Evolutionary conservation across 2,888 invertebrate species (phyloP).

Genomic region (Petrolisthes cinctipes): DNA sequence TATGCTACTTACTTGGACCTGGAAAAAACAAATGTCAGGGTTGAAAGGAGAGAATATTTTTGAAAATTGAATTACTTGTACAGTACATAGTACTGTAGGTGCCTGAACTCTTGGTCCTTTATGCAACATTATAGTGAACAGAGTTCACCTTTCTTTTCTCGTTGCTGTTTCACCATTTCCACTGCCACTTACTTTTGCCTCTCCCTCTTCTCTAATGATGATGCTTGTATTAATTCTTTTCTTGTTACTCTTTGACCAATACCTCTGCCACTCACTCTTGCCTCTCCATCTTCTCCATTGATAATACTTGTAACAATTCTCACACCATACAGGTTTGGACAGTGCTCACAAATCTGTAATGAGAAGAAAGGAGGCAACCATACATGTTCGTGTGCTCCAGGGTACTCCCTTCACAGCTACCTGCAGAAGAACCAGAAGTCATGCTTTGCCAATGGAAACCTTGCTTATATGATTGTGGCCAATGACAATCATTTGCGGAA

Average conservation of each 20-base stretch:
- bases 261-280: no score
- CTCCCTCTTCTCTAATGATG: background rate
- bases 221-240: background rate
- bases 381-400: slow-evolving; percentile 77
- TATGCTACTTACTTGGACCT: no score
- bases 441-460: slow-evolving; percentile 70
- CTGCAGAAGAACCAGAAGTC: slow-evolving; percentile 61
- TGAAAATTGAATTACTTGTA: no score
- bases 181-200: background rate
- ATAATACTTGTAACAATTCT: background rate
- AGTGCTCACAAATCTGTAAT: slow-evolving; percentile 82
- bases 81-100: no score
- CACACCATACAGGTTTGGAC: slow-evolving; percentile 73
- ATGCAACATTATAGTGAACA: no score
- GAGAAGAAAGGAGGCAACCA: slow-evolving; percentile 68
- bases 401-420: slow-evolving; percentile 71
- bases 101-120: no score
- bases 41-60: no score
- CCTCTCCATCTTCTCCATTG: no score
- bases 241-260: background rate
- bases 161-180: background rate
- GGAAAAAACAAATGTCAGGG: no score
- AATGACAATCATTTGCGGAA: slow-evolving; percentile 76
- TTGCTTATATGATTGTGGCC: slow-evolving; percentile 78
- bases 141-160: background rate